Evolutionary conservation across 2,797 vertebrate species (phyloP), one percentile per base, ranked within the genome.

Genomic region (Lepus townsendii): DNA sequence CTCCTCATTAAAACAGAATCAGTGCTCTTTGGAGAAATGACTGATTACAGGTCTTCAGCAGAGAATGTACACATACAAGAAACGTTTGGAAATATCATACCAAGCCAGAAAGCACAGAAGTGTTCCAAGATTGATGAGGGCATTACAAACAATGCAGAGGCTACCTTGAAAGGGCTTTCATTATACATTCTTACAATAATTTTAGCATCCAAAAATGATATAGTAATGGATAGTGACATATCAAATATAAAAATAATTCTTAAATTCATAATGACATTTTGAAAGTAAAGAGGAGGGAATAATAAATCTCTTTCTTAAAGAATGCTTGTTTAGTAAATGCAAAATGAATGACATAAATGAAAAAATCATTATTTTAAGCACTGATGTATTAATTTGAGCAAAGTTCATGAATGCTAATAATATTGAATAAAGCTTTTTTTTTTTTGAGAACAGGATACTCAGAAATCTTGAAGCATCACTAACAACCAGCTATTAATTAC

Each of bases 341-440:
- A 94, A 93, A 92, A 84, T 38, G 54, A 78, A 68, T 78, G 5
- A 69, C 47, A 82, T 50, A 77, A 71, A 75, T 26, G 42, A 16
- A 2, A 77, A 94, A 68, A 66, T 22, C 5, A 90, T 47, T 19
- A 82, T 42, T 93, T 91, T 17, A 71, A 88, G 69, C 30, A 86
- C 57, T 38, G 50, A 54, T 17, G 6, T 24, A 83, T 16, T 73
- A 17, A 87, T 38, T 82, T 24, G 79, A 75, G 27, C 24, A 87
- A 66, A 93, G 24, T 77, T 32, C 63, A 83, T 63, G 13, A 42
- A 77, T 68, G 47, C 10, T 92, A 86, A 92, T 84, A 95, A 54
- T 66, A 60, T 16, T 83, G 27, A 86, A 82, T 94, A 47, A 47
- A 47, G 3, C 42, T 63, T 69, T 73, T 68, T 35, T 35, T 78